Conservation (phyloP, 2,888 invertebrate genomes). For the Drosophila stalkeri region DNA sequence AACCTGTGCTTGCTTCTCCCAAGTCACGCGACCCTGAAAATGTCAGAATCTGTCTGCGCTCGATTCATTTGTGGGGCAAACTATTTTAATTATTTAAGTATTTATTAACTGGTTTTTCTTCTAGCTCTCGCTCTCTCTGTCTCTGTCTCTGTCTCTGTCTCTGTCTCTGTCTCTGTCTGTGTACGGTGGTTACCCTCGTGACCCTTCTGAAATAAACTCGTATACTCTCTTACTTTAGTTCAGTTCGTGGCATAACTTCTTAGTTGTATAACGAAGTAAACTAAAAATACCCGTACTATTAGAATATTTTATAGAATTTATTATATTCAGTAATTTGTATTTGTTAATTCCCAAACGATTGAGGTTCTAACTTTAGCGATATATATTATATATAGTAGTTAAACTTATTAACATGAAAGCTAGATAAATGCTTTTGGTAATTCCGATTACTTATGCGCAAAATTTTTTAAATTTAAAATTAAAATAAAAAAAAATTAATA, state of each 20-base stretch:
- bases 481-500: no score
- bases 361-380: background rate
- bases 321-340: background rate
- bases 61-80: conserved; percentile 5
- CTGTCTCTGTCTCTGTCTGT: background rate
- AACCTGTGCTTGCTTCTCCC: conserved; percentile 25
- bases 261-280: conserved; percentile 4
- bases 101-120: conserved; percentile 20
- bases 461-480: no score
- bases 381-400: background rate
- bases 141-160: background rate
- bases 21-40: conserved; percentile 18
- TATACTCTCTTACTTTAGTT: background rate
- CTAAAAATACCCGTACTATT: conserved; percentile 9
- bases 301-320: background rate
- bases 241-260: background rate
- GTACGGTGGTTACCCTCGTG: background rate
- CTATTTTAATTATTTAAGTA: conserved; percentile 25
- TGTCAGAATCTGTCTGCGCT: conserved; percentile 8
- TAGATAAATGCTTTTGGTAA: no score
- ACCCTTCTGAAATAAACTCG: conserved; percentile 4
- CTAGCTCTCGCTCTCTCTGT: background rate
- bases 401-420: background rate
- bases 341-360: background rate
- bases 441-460: no score